These are phyloP conservation scores for Cremastinae sp. DNA, from an alignment of 2,888 invertebrate species.

Conservation along the genomic window DNA sequence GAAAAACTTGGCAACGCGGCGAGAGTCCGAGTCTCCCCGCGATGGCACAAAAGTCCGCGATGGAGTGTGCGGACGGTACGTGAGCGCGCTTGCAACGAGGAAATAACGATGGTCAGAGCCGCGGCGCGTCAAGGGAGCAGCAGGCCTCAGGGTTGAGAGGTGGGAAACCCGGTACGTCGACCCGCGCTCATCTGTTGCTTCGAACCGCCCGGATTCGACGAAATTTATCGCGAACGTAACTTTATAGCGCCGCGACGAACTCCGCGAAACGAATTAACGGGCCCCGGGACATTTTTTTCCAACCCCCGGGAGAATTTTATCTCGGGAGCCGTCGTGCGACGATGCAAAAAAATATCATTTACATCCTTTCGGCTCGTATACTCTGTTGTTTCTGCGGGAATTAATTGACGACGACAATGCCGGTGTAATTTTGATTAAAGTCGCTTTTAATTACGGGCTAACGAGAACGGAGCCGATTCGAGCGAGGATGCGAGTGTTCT, in stretches of 20 bases:
- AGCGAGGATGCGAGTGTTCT: constrained; percentile 17
- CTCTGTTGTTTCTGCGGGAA: too few relatives aligned
- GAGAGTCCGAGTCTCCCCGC: constrained; percentile 59
- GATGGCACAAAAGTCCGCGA: constrained; percentile 57
- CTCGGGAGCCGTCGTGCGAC: too few relatives aligned
- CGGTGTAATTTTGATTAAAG: too few relatives aligned
- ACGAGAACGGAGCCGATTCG: background rate
- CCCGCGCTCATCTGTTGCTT: constrained; percentile 75
- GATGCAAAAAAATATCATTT: too few relatives aligned
- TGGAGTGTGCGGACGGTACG: constrained; percentile 58
- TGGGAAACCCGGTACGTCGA: constrained; percentile 70
- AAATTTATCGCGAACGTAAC: too few relatives aligned
- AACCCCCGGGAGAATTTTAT: too few relatives aligned
- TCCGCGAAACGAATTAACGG: too few relatives aligned
- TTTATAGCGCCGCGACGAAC: too few relatives aligned
- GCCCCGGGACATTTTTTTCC: too few relatives aligned
- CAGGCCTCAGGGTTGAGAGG: constrained; percentile 48
- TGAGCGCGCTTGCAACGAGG: constrained; percentile 34
- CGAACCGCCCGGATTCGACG: constrained; percentile 55
- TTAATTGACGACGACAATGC: too few relatives aligned
- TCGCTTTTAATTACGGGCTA: background rate
- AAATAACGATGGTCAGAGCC: constrained; percentile 37
- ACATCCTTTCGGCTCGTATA: too few relatives aligned
- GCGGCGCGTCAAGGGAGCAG: constrained; percentile 45
- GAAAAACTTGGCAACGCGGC: constrained; percentile 59